phyloP scores from a whole-genome alignment of 2,113 vertebrate genomes.

The Myiozetetes cayanensis region DNA sequence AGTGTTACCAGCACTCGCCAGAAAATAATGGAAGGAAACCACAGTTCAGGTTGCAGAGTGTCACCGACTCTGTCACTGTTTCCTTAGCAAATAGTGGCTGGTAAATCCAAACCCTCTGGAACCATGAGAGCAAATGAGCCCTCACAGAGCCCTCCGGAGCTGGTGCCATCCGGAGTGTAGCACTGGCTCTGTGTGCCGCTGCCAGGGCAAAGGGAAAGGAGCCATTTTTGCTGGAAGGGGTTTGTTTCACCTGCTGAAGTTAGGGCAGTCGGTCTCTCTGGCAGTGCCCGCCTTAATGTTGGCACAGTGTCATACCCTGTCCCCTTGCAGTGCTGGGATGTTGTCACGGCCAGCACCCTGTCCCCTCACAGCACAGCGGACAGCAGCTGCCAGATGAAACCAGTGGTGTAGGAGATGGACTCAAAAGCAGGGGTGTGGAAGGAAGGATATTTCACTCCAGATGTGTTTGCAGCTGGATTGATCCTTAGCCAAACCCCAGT shows the following conservation, averaged over 20 bases:
- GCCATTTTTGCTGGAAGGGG: not conserved
- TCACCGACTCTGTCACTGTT: not conserved
- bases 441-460: not conserved
- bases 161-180: not conserved
- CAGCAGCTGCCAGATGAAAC: not conserved
- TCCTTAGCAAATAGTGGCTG: not conserved
- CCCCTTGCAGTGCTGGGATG: fast-evolving
- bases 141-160: not conserved
- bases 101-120: not conserved
- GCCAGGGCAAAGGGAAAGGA: not conserved
- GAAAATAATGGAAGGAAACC: slow-evolving; percentile 13
- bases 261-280: not conserved
- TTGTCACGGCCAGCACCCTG: not conserved
- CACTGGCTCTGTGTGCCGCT: not conserved
- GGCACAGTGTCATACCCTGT: not conserved
- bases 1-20: not conserved
- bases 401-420: not conserved
- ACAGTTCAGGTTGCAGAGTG: not conserved
- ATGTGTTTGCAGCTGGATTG: not conserved
- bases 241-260: not conserved
- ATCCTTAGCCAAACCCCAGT: not conserved
- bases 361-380: fast-evolving
- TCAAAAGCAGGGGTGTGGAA: not conserved
- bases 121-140: not conserved
- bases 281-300: not conserved